Percentiles rank a stretch among this genome's conserved stretches.
phyloP scores from a whole-genome alignment of 2,113 vertebrate genomes.

The Oreochromis niloticus region DNA sequence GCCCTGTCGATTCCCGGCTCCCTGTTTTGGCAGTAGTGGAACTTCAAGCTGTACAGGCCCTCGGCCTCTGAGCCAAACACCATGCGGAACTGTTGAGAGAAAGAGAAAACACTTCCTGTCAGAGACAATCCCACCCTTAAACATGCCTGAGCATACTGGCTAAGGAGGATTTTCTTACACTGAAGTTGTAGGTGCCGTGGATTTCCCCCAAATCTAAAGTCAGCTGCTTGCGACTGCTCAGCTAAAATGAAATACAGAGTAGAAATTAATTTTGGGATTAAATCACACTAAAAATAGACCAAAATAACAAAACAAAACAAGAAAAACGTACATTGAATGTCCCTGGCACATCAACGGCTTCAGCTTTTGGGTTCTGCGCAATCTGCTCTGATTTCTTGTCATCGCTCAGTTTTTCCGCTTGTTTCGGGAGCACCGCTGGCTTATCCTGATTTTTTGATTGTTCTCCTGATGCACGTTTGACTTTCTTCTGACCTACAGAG shows the following conservation, averaged over 20 bases:
- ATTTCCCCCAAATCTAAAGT: slow-evolving; percentile 50
- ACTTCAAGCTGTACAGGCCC: slow-evolving; percentile 80
- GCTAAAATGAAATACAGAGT: slow-evolving; percentile 31
- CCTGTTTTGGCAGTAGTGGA: slow-evolving; percentile 75
- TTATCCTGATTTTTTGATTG: fast-evolving
- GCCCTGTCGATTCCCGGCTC: neutral
- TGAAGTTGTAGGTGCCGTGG: slow-evolving; percentile 72
- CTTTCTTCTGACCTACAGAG: slow-evolving; percentile 22
- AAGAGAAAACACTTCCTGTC: neutral
- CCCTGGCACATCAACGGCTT: neutral
- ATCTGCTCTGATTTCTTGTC: neutral
- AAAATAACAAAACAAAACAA: neutral
- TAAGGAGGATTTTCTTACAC: slow-evolving; percentile 54
- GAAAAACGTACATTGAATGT: neutral
- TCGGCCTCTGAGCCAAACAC: slow-evolving; percentile 54
- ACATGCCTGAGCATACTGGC: neutral
- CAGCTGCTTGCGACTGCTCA: neutral
- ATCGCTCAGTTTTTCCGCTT: fast-evolving
- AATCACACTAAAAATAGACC: neutral
- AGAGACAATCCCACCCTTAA: neutral
- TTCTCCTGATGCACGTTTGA: neutral
- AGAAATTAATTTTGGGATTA: neutral
- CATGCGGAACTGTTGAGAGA: slow-evolving; percentile 69
- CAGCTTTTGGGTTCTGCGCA: neutral
- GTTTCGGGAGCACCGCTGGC: fast-evolving